phyloP scores from a whole-genome alignment of 2,113 vertebrate genomes.

The Leptocoma aspasia region DNA sequence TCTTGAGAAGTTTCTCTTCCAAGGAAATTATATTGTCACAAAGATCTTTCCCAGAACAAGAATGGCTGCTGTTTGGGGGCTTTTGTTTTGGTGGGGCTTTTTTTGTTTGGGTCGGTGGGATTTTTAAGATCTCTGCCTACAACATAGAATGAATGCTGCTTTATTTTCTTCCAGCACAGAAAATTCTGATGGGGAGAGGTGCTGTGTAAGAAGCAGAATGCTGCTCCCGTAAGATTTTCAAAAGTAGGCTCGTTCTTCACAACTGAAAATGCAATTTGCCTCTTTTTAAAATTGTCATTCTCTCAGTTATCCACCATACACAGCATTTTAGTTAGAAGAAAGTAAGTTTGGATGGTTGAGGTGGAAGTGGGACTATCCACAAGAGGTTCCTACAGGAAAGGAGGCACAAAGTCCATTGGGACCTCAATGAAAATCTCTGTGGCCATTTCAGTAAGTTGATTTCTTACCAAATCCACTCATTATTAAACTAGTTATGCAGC shows the following conservation, averaged over 20 bases:
- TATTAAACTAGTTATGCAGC: neutral
- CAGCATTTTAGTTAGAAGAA: neutral
- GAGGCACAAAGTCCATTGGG: neutral
- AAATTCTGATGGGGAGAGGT: neutral
- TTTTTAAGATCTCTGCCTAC: neutral
- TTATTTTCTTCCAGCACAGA: neutral
- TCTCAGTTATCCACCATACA: neutral
- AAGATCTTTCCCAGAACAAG: neutral
- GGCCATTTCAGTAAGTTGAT: neutral
- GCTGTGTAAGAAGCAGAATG: neutral
- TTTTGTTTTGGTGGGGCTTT: neutral
- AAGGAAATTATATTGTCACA: neutral
- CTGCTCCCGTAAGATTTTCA: neutral
- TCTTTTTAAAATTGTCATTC: neutral
- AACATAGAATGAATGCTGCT: neutral
- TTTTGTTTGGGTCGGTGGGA: neutral
- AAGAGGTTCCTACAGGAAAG: neutral
- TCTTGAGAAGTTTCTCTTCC: neutral
- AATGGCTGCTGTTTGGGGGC: neutral
- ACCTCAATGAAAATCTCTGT: neutral
- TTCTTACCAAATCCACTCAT: neutral
- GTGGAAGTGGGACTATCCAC: neutral
- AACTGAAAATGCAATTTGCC: neutral
- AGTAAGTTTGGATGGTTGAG: neutral
- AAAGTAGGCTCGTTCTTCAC: neutral